Evolutionary conservation across 1,140 invertebrate species (phyloP).

Genomic region (Rhagoletis pomonella): DNA sequence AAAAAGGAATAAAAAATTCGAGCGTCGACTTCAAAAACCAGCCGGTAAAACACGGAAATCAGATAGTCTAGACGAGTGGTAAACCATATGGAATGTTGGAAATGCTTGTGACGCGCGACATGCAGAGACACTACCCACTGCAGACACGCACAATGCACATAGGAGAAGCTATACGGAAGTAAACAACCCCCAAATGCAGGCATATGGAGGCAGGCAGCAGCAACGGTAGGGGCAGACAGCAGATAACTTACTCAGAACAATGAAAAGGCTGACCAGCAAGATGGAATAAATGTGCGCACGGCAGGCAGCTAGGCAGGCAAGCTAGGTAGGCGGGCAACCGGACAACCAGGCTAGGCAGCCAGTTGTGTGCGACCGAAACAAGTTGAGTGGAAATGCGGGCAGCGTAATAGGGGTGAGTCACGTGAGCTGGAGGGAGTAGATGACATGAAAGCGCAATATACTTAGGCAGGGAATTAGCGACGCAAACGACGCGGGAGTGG

Average conservation of each 20-base stretch:
- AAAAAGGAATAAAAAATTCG: not conserved
- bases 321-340: too few species aligned
- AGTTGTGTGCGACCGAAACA: not conserved
- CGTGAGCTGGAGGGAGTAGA: not conserved
- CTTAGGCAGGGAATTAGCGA: not conserved
- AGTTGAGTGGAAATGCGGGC: not conserved
- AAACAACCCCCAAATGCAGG: constrained; percentile 12
- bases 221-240: not conserved
- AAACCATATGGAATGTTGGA: not conserved
- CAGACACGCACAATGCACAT: not conserved
- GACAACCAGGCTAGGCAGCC: not conserved
- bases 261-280: not conserved
- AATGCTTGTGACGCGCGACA: constrained; percentile 5
- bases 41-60: constrained; percentile 19
- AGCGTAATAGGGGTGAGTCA: not conserved
- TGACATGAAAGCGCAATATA: not conserved
- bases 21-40: not conserved
- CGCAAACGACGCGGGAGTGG: not conserved
- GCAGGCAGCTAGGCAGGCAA: not conserved
- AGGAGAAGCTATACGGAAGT: not conserved
- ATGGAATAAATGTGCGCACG: not conserved
- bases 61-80: constrained; percentile 8
- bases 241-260: not conserved
- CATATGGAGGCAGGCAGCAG: not conserved
- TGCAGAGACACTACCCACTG: not conserved